Base-by-base conservation (phyloP, 2,888 invertebrate genomes). In the Lasioglossum marginatum region DNA sequence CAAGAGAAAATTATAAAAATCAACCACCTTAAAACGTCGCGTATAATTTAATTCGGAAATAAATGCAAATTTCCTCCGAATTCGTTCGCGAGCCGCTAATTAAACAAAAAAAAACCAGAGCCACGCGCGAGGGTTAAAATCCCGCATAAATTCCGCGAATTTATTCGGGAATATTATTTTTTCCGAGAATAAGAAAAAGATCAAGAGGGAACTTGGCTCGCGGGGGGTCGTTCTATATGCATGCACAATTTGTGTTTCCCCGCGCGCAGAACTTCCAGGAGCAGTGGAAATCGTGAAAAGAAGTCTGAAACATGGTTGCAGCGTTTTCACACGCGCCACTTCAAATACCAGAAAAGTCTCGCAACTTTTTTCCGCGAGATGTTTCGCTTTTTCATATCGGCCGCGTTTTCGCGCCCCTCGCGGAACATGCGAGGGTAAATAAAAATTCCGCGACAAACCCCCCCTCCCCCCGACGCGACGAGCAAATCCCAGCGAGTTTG, bases 341-440 rank as follows among this genome's bases (percentile, higher is more conserved):
- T 76, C 27, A 45, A 76, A 48, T 19, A 16, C 6, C 31, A 48
- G 75, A 40, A 43, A 86, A 80, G 77, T 72, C 73, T 76, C 14
- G 52, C 63, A 74, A 43, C n/a, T 48, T 31, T 34, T 31, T 63
- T 16, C 63, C 23, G 31, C n/a, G n/a, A 27, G 57, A 40, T 12
- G 72, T 71, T 71, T 48, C 72, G 6, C 70, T 23, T 73, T 74
- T 75, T 48, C 68, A 63, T 43, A 45, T 71, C 72, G 75, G 23
- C 45, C 45, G 37, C 83, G 77, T 81, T 68, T 63, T 70, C n/a
- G 31, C 74, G 45, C 82, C 57, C 68, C 85, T 78, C 77, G 77
- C 60, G n/a, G 12, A 45, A 19, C 73, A 79, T 52, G 52, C 34
- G 60, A 76, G 70, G 79, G 82, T 89, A 89, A 87, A 89, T 79